Evolutionary conservation across 2,113 vertebrate genomes (phyloP), one percentile per base, ranked within the genome.

Genomic region (Martes martes): DNA sequence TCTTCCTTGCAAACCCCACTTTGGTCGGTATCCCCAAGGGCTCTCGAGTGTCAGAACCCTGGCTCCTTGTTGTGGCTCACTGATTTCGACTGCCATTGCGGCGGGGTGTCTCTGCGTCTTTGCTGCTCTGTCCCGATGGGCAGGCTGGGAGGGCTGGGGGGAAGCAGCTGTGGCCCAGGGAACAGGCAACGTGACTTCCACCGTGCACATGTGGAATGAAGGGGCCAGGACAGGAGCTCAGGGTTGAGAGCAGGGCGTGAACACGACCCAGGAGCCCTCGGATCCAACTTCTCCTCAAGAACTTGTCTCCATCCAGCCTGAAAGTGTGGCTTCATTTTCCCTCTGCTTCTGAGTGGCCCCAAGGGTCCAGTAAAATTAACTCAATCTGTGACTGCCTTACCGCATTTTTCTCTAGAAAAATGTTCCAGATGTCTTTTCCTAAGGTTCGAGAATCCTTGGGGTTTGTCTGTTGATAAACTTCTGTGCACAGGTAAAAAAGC

Each of bases 401-500:
- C 65, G 99, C 99, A 2, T 98, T 99, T 33, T 99, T 99, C 90
- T 99, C 99, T 98, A 99, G 96, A 98, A 99, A 99, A 93, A 99
- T 99, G 82, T 98, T 99, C 99, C 99, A 99, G 98, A 99, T 99
- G 96, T 99, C 99, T 95, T 99, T 99, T 6, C 99, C 99, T 23
- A 99, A 97, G 1, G 83, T 89, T 1, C 99, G 99, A 36, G 99
- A 99, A 3, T 99, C 99, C 98, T 99, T 99, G 39, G 98, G 63
- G 1, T 97, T 98, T 16, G 98, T 98, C 96, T 99, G 99, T 88
- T 99, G 99, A 98, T 99, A 99, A 10, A 99, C 99, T 81, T 99
- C 99, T 7, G 99, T 97, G 2, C 99, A 99, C n/a, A 99, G 95
- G 98, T 99, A 99, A 94, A 99, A 99, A 26, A 99, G 98, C 99